phyloP scores from a whole-genome alignment of 2,113 vertebrate genomes.

The Cyanocitta stelleri region DNA sequence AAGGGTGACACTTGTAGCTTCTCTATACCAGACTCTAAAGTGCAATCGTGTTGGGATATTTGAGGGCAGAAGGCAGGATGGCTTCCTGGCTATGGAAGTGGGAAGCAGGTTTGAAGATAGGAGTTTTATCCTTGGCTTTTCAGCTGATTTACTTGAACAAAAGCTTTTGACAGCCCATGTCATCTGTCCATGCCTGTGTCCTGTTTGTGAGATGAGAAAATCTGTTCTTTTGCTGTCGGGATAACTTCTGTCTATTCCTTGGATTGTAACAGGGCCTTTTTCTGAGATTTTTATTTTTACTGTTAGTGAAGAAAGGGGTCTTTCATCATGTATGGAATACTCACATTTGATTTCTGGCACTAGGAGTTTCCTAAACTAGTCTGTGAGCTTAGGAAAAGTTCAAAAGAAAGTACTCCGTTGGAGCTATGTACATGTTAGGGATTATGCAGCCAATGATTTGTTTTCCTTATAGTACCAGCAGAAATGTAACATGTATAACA shows the following conservation, averaged over 20 bases:
- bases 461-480: neutral
- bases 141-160: neutral
- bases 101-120: neutral
- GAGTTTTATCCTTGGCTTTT: neutral
- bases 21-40: neutral
- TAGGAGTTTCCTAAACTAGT: neutral
- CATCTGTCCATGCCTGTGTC: neutral
- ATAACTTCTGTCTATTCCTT: neutral
- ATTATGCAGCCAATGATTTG: neutral
- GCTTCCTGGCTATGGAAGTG: neutral
- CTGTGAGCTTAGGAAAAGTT: neutral
- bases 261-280: neutral
- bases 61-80: neutral
- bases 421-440: neutral
- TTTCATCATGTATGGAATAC: neutral
- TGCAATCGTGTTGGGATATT: neutral
- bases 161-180: neutral
- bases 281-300: neutral
- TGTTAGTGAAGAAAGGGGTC: neutral
- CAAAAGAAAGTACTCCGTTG: neutral
- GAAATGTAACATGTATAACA: neutral
- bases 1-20: neutral
- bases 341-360: neutral
- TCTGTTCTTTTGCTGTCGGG: accelerated
- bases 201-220: neutral